A percentile compares a stretch with the other conserved stretches of the same genome.
phyloP scores from a whole-genome alignment of 2,888 invertebrate species.

The Rhaphigaster nebulosa region DNA sequence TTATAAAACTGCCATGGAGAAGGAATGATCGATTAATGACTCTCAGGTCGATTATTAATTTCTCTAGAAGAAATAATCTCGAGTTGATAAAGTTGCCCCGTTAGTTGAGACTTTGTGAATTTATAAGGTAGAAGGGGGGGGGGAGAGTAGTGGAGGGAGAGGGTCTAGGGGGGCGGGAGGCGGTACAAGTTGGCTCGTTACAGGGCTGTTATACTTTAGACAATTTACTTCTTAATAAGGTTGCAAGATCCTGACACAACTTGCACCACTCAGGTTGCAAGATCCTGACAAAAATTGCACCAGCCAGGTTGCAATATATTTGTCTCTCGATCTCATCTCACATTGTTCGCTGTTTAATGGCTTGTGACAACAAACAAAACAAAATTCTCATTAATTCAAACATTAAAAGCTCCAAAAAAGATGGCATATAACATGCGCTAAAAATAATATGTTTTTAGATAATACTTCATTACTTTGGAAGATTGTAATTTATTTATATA shows the following conservation, averaged over 20 bases:
- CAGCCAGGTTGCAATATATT: background rate
- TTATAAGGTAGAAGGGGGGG: background rate
- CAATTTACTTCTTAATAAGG: background rate
- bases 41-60: background rate
- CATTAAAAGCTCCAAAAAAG: too few species aligned
- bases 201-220: background rate
- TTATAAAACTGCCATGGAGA: background rate
- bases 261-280: background rate
- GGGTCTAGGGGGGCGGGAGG: background rate
- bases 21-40: conserved; percentile 4
- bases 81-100: background rate
- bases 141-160: too few species aligned
- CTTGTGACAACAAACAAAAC: too few species aligned
- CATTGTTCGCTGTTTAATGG: too few species aligned
- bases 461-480: too few species aligned
- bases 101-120: background rate
- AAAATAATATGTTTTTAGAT: too few species aligned
- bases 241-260: background rate
- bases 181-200: conserved; percentile 15
- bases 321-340: background rate
- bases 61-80: conserved; percentile 5
- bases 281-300: too few species aligned
- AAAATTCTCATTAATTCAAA: too few species aligned
- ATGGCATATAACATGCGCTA: too few species aligned
- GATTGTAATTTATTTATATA: too few species aligned